Evolutionary conservation across 2,113 vertebrate genomes (phyloP).

Genomic region (Ahaetulla prasina): DNA sequence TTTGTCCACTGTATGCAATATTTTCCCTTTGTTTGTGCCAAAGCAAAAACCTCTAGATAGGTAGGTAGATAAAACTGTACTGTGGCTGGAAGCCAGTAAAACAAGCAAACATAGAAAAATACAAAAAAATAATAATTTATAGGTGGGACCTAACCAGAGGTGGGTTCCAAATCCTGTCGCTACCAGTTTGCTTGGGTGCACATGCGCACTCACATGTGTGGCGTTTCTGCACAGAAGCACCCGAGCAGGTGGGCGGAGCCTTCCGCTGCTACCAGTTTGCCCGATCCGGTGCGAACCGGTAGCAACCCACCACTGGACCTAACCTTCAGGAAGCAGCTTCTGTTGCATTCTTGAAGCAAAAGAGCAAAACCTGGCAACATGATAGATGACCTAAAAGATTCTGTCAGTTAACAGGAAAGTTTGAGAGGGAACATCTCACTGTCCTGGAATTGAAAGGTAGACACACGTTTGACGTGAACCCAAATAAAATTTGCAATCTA

Average conservation of each 20-base stretch:
- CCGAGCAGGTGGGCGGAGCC: no score
- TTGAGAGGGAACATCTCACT: not conserved
- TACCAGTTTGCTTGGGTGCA: no score
- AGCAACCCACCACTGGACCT: no score
- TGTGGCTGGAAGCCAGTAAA: not conserved
- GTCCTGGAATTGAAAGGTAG: not conserved
- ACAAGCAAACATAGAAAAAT: not conserved
- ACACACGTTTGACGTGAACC: not conserved
- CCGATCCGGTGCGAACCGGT: no score
- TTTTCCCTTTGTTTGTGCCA: not conserved
- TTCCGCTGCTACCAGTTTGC: no score
- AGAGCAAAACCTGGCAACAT: not conserved
- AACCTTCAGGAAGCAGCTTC: not conserved
- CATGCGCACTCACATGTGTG: no score
- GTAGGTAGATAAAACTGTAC: not conserved
- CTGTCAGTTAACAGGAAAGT: not conserved
- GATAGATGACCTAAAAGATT: not conserved
- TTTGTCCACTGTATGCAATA: not conserved
- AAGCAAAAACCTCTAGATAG: not conserved
- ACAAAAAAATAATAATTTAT: no score
- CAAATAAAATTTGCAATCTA: not conserved
- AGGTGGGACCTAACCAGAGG: no score
- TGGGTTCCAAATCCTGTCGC: no score
- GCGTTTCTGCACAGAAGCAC: no score
- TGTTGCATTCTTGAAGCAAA: not conserved